Base-by-base conservation (phyloP, 2,113 vertebrate genomes). In the Columbina picui region DNA sequence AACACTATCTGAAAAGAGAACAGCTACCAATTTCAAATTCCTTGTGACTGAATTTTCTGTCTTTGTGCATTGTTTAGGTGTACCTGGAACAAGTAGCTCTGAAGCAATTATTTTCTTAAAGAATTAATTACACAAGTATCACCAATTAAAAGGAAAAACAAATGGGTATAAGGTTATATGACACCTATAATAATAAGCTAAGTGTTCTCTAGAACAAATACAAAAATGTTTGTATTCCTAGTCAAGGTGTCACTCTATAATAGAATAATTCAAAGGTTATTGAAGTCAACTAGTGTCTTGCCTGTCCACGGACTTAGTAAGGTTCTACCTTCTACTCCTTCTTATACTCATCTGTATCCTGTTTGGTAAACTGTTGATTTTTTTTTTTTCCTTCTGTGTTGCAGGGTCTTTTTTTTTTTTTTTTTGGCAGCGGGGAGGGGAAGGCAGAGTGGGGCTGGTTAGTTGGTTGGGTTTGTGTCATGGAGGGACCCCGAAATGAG, bases 341-440 rank as follows among this genome's bases (percentile, higher is more conserved):
- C 18, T 63, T 39, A 60, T 12, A 47, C 0, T 43, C 7, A 22
- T 17, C 4, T 14, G 6, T 36, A 52, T 38, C 4, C 7, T 67
- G 1, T 69, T 61, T 55, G 2, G 34, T 30, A 59, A 75, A 25
- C 18, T 9, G 4, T 7, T 71, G 22, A 68, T 64, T 30, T 30
- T 36, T 49, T 10, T 1, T 81, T 78, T 50, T 78, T 26, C 14
- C 26, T 7, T 43, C 5, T 89, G 5, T 39, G 10, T 47, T 55
- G 36, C 43, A 8, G 43, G 6, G 14, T 4, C 8, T 21, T 12
- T 19, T 21, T 6, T 25, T 21, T 1, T 1, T 1, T 2, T 10
- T 41, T 73, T 41, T 41, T 41, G 10, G 39, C 11, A 15, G 41
- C 15, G 41, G 41, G 43, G 43, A 4, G 43, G 43, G 17, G 43